Evolutionary conservation across 2,113 vertebrate genomes (phyloP), one percentile per base, ranked within the genome.

Genomic region (Pampusana beccarii): DNA sequence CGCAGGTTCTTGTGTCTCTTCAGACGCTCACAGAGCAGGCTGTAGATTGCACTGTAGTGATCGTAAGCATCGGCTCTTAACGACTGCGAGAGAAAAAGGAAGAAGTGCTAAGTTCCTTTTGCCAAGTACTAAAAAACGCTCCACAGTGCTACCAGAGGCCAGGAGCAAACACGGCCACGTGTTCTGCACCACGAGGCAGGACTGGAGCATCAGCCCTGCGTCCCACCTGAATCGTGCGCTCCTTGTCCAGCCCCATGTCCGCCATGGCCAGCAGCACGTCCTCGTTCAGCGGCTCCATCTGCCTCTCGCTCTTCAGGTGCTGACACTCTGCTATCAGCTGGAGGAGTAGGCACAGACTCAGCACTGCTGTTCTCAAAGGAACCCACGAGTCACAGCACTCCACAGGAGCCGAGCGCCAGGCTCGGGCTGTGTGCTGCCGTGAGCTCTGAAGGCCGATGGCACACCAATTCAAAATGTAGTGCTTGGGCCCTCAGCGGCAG

Each of bases 11-110:
- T 99, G 97, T 99, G 98, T 90, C 99, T 98, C 98, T 98, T 99
- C 77, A 99, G 98, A n/a, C 99, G 99, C 90, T 99, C 99, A 19
- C 99, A 99, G 92, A 99, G 98, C 97, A 99, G 98, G 97, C 99
- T 99, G 98, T 99, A 99, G 98, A 99, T 99, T 85, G 99, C 99
- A 85, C 99, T 99, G 98, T 99, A 99, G 98, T 99, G 99, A 98
- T 99, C 99, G 10, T 99, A 99, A 42, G 99, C 99, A 14, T 99
- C 99, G 6, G 99, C 98, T 72, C 98, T 97, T 65, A 99, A 90
- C 2, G 99, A 99, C 99, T 99, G 66, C 3, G 86, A 34, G 83
- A 46, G 77, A 64, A 62, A 48, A 81, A 71, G 65, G 70, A 46
- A 10, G 44, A 21, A 61, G 56, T 1, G 0, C 9, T 92, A 77